phyloP scores from a whole-genome alignment of 2,113 vertebrate genomes.

The Callopanchax toddi region DNA sequence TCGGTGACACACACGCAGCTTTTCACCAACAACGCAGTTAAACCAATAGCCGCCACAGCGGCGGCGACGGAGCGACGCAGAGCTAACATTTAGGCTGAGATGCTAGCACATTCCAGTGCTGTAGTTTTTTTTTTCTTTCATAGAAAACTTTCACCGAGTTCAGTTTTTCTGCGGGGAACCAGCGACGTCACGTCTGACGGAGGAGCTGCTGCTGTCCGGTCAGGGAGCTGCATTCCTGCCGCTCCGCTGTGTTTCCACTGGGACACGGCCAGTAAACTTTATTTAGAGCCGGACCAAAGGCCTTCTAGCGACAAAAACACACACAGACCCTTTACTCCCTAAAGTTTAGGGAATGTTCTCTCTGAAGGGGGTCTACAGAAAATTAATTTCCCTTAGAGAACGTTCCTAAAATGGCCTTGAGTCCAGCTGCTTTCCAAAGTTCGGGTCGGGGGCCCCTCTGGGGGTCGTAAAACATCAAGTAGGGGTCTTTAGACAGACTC shows the following conservation, averaged over 20 bases:
- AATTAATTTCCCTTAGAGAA: not conserved
- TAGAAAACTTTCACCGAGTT: conserved; percentile 56
- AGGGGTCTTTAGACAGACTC: not conserved
- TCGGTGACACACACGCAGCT: conserved; percentile 54
- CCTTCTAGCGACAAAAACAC: not conserved
- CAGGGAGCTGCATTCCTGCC: conserved; percentile 47
- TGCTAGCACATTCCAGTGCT: conserved; percentile 53
- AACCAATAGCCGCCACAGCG: conserved; percentile 46
- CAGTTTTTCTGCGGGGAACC: conserved; percentile 61
- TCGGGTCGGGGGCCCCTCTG: not conserved
- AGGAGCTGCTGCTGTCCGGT: conserved; percentile 37
- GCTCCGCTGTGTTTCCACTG: conserved; percentile 41
- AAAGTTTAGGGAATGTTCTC: too few species aligned
- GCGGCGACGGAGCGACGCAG: conserved; percentile 29
- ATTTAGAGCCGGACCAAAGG: not conserved
- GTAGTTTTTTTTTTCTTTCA: conserved; percentile 3
- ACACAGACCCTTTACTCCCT: not conserved
- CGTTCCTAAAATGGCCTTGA: not conserved
- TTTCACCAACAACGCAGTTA: conserved; percentile 45
- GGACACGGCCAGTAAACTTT: not conserved
- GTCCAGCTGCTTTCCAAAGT: not conserved
- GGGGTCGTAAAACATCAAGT: not conserved
- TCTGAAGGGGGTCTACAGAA: not conserved
- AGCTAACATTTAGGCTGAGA: conserved; percentile 70
- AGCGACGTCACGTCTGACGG: conserved; percentile 78